Base-by-base conservation (phyloP, 2,888 invertebrate species). In the Dynastes grantii region DNA sequence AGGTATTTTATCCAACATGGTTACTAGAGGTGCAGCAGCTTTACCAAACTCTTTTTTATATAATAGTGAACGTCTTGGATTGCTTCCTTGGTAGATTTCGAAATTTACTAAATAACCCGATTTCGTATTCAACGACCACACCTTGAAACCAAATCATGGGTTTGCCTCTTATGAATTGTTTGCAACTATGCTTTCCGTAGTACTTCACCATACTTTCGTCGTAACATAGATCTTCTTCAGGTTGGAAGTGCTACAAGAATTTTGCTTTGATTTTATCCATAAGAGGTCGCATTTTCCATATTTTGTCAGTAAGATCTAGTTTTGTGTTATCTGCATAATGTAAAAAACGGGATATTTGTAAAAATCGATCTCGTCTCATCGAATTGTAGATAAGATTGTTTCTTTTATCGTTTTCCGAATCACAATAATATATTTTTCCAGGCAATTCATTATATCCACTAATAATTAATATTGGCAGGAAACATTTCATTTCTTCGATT, bases 201-300 rank as follows among this genome's bases (percentile, higher is more conserved):
- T 53, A 16, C 16, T 53, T 16, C 16, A 16, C n/a, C 53, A 53
- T 53, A 53, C 16, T 13, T 53, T 53, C n/a, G 53, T 53, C 53
- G 53, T 2, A 53, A 16, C 53, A 13, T 9, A 53, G 5, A 53
- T 53, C n/a, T 5, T 53, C 53, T 53, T 53, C 53, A 53, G 2
- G 16, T 13, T 53, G 53, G 16, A 53, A 53, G 13, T 53, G 53
- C 1, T 53, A n/a, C 53, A 53, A 53, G 2, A 53, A 16, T 53
- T 53, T 53, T 53, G 16, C n/a, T 53, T 16, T 53, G 53, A 16
- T 53, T 53, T 53, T 53, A 53, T 53, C n/a, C 53, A 16, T 53
- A 53, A 53, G n/a, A 53, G 16, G 53, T 53, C 53, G 53, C 53
- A 53, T 53, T 53, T 53, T 53, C n/a, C 53, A 53, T 53, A 53